phyloP scores from a whole-genome alignment of 2,797 vertebrate species.

The Pipistrellus nathusii region DNA sequence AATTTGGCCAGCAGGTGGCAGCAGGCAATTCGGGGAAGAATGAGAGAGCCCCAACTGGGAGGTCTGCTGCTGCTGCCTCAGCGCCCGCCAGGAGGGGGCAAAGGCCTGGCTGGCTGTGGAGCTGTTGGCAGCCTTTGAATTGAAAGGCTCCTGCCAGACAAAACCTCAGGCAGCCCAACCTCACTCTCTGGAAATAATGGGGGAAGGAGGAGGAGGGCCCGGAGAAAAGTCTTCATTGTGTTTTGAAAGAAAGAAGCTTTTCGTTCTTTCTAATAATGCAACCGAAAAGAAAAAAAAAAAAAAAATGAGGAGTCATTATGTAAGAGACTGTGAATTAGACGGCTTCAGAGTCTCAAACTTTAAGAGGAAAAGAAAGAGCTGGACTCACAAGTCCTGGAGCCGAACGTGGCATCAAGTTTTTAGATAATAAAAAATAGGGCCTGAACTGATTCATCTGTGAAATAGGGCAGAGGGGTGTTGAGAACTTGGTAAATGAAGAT shows the following conservation, averaged over 20 bases:
- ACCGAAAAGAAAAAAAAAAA: slow-evolving; percentile 54
- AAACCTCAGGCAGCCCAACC: not conserved
- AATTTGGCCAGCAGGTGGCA: slow-evolving; percentile 75
- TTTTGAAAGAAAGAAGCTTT: slow-evolving; percentile 71
- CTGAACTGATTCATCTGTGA: not conserved
- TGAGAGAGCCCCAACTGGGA: not conserved
- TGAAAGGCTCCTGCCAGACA: slow-evolving; percentile 34
- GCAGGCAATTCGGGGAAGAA: slow-evolving; percentile 48
- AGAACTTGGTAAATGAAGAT: not conserved
- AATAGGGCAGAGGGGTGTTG: not conserved
- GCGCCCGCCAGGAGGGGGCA: not conserved
- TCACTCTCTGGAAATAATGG: slow-evolving; percentile 22
- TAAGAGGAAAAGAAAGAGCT: slow-evolving; percentile 2
- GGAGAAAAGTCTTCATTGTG: slow-evolving; percentile 59
- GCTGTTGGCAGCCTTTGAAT: slow-evolving; percentile 40
- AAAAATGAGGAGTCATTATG: slow-evolving; percentile 51
- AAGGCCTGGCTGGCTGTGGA: not conserved
- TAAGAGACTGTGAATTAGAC: not conserved
- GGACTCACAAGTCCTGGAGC: not conserved
- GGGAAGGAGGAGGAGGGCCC: not conserved
- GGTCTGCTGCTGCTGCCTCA: not conserved
- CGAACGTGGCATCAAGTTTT: not conserved
- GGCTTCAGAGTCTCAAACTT: not conserved
- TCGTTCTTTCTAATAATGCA: slow-evolving; percentile 58
- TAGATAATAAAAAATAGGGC: slow-evolving; percentile 44